Percentiles rank a stretch among this genome's conserved stretches.
Evolutionary conservation across 2,113 vertebrate species (phyloP).

Genomic region (Myrmecobius fasciatus): DNA sequence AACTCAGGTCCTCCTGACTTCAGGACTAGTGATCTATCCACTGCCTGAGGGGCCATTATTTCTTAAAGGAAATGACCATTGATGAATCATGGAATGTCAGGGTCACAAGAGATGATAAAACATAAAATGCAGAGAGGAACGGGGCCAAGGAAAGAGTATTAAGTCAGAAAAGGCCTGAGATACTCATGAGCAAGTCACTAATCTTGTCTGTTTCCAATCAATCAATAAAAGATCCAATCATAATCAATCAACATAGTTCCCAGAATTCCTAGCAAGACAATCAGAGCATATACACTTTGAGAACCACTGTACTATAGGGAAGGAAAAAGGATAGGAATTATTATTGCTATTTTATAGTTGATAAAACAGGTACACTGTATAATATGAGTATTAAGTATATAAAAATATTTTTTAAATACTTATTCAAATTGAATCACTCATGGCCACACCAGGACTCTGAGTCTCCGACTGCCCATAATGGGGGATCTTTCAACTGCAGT

Average conservation of each 20-base stretch:
- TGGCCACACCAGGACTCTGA: background rate
- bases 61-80: background rate
- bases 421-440: background rate
- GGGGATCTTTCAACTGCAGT: background rate
- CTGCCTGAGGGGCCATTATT: background rate
- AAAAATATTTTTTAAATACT: background rate
- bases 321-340: background rate
- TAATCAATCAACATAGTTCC: background rate
- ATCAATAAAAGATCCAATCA: too few species aligned
- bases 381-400: background rate
- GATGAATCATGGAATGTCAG: background rate
- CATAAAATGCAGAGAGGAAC: too few species aligned
- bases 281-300: too few species aligned
- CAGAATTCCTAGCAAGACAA: too few species aligned
- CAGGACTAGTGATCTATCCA: too few species aligned
- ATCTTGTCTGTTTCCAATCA: too few species aligned
- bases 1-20: too few species aligned
- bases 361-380: background rate
- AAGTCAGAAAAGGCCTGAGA: too few species aligned
- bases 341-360: background rate
- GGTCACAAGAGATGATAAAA: too few species aligned
- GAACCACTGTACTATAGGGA: background rate
- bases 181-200: too few species aligned
- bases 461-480: background rate
- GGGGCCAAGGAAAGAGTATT: too few species aligned